Conservation (phyloP, 2,888 invertebrate species). For the Noctua fimbriata region DNA sequence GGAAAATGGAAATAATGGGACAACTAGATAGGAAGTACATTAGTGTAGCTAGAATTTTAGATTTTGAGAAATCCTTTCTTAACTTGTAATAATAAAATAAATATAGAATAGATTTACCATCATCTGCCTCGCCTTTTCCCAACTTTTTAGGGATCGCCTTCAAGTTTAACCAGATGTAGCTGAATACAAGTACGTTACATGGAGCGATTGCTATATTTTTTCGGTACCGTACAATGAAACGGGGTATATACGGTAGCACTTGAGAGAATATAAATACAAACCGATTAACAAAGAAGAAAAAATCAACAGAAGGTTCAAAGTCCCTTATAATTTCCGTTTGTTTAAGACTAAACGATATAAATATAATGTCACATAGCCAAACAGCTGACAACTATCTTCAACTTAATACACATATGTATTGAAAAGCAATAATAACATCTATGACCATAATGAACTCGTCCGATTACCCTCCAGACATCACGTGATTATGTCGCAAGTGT, state of each 20-base stretch:
- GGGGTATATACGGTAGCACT: neutral
- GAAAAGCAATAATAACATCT: slow-evolving; percentile 15
- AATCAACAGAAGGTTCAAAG: neutral
- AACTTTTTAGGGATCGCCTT: neutral
- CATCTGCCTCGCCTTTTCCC: neutral
- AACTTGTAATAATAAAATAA: neutral
- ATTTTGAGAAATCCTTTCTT: neutral
- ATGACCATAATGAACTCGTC: neutral
- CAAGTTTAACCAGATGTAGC: neutral
- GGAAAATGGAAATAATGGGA: neutral
- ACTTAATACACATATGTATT: neutral
- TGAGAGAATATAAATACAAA: slow-evolving; percentile 16
- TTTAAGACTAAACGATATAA: neutral
- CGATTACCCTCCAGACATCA: slow-evolving; percentile 18
- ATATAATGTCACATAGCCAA: neutral
- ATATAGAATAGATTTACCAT: neutral
- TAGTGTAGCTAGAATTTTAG: slow-evolving; percentile 1
- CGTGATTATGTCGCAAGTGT: slow-evolving; percentile 41
- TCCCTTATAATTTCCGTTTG: neutral
- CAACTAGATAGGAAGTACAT: neutral
- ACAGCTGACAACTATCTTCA: neutral
- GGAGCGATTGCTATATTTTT: neutral
- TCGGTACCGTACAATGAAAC: neutral
- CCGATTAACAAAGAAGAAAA: slow-evolving; percentile 20
- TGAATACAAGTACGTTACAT: neutral